Percentiles rank a stretch among this genome's conserved stretches.
Evolutionary conservation across 2,888 invertebrate genomes (phyloP).

Genomic region (Neocrepidodera transversa): DNA sequence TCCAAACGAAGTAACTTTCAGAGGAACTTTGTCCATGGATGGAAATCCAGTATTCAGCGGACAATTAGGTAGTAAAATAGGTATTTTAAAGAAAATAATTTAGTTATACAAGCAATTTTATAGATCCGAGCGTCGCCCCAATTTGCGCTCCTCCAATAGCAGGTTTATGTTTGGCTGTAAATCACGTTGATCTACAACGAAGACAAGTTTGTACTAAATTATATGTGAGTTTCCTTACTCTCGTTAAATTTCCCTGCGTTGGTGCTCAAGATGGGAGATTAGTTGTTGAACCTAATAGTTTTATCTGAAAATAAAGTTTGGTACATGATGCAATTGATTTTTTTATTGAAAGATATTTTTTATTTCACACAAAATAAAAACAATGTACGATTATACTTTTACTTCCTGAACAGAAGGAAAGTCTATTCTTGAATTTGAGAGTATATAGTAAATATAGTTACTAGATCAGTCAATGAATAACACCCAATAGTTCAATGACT

Average conservation of each 20-base stretch:
- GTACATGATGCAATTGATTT: neutral
- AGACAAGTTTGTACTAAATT: slow-evolving; percentile 43
- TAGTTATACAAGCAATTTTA: slow-evolving; percentile 25
- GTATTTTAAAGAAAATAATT: neutral
- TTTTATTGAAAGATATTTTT: neutral
- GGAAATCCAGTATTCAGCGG: slow-evolving; percentile 34
- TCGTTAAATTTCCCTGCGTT: slow-evolving; percentile 43
- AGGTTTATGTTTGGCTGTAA: slow-evolving; percentile 39
- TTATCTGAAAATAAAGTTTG: slow-evolving; percentile 14
- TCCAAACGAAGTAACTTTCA: slow-evolving; percentile 39
- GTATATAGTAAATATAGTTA: too few relatives aligned
- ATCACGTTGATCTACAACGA: slow-evolving; percentile 40
- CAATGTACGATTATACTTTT: too few relatives aligned
- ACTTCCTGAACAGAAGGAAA: too few relatives aligned
- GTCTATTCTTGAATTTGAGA: too few relatives aligned
- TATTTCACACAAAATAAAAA: too few relatives aligned
- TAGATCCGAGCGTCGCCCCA: slow-evolving; percentile 42
- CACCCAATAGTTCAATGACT: too few relatives aligned
- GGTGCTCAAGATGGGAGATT: slow-evolving; percentile 37
- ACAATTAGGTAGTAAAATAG: slow-evolving; percentile 35
- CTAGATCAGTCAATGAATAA: too few relatives aligned
- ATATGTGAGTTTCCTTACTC: slow-evolving; percentile 34
- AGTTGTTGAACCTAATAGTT: slow-evolving; percentile 32
- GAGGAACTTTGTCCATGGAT: slow-evolving; percentile 30
- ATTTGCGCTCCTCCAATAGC: slow-evolving; percentile 38